Conservation (phyloP, 1,140 invertebrate species). For the Formica exsecta region DNA sequence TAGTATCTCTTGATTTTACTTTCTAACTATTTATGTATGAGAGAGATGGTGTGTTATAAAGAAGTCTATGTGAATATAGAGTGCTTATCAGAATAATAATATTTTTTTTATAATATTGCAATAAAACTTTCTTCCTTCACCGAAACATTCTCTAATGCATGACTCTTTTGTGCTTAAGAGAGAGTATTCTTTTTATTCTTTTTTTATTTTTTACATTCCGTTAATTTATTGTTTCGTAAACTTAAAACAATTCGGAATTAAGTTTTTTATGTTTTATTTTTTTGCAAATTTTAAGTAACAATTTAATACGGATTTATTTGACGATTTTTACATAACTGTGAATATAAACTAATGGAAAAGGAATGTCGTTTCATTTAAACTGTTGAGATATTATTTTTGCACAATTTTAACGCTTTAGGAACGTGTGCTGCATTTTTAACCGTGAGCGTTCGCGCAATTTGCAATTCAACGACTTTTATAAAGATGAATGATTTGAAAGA, state of each 20-base stretch:
- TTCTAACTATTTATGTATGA: conserved; percentile 28
- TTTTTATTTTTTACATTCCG: neutral
- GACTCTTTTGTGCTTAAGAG: neutral
- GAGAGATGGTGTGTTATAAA: neutral
- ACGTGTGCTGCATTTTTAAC: conserved; percentile 18
- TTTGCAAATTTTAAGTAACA: neutral
- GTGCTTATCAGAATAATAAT: conserved; percentile 27
- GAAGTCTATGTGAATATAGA: conserved; percentile 40
- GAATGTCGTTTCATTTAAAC: conserved; percentile 33
- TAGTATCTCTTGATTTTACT: conserved; percentile 5
- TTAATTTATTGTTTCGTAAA: neutral
- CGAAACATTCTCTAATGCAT: neutral
- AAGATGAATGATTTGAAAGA: conserved; percentile 24
- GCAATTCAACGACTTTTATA: conserved; percentile 27
- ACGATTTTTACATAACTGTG: neutral
- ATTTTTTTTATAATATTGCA: neutral
- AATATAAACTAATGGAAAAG: conserved; percentile 46
- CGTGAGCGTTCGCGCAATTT: neutral
- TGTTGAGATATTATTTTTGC: conserved; percentile 40
- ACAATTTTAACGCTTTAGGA: conserved; percentile 27
- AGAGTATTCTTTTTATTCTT: neutral
- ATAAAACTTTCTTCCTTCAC: conserved; percentile 10
- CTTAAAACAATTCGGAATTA: neutral
- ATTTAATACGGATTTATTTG: conserved; percentile 9
- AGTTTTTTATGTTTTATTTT: conserved; percentile 9